phyloP scores from a whole-genome alignment of 2,797 vertebrate species.

The Lacerta viridis region DNA sequence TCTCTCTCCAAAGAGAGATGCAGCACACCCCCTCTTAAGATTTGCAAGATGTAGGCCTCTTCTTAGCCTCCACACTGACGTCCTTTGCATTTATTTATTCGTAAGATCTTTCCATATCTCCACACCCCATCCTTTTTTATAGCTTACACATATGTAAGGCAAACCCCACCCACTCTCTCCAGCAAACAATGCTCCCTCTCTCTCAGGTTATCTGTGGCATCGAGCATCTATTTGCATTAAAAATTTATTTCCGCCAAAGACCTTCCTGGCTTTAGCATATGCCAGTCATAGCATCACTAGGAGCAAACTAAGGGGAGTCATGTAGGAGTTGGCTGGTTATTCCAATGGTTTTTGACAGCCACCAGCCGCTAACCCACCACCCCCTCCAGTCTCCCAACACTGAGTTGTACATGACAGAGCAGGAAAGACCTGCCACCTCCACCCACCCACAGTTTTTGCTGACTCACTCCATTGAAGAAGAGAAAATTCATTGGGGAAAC shows the following conservation, averaged over 20 bases:
- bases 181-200: not conserved
- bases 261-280: conserved; percentile 1
- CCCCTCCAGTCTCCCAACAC: not conserved
- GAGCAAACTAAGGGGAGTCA: conserved; percentile 10
- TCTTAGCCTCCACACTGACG: not conserved
- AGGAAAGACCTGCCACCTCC: not conserved
- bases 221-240: conserved; percentile 6
- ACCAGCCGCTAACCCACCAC: no score
- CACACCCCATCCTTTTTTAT: not conserved
- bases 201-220: not conserved
- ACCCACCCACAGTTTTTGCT: conserved; percentile 27
- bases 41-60: not conserved
- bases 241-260: not conserved
- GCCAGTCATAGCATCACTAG: not conserved
- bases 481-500: conserved; percentile 27
- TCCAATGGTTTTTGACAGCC: not conserved
- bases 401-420: not conserved
- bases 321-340: not conserved
- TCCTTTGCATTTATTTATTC: not conserved
- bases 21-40: not conserved
- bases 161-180: not conserved
- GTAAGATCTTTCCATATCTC: not conserved
- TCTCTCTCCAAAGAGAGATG: not conserved
- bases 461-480: conserved; percentile 8
- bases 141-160: not conserved